Evolutionary conservation across 2,113 vertebrate genomes (phyloP), one percentile per base, ranked within the genome.

Genomic region (Gavialis gangeticus): DNA sequence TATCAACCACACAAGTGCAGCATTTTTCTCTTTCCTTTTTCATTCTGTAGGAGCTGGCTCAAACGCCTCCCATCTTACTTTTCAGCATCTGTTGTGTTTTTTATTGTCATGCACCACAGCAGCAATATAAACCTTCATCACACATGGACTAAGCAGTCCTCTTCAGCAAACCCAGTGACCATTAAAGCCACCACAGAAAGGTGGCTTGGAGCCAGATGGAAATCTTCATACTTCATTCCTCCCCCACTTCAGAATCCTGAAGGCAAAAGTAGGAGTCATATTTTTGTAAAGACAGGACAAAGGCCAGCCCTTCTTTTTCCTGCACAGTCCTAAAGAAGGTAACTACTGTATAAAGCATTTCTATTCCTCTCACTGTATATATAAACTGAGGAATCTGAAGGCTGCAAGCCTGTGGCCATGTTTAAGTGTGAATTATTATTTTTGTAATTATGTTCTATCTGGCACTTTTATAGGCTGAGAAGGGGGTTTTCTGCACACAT

Each of bases 231-330:
- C 67, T 91, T 75, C 46, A 93, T 91, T 94, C 84, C 66, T 64
- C 87, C 56, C 92, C 85, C 92, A 79, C 90, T 94, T 86, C 84
- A 64, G 3, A 54, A 91, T 93, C 87, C 91, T 15, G 88, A 86
- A 77, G 71, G 82, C 77, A 67, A 95, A 95, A 92, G 55, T 88
- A 95, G 94, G 89, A 86, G 89, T 89, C 82, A 15, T 21, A 3
- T 91, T 97, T 95, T 93, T 87, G 95, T 92, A 80, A 86, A 95
- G 94, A 82, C 81, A 79, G 10, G 12, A 89, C 89, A 91, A 89
- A 97, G 92, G n/a, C 59, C 57, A 91, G 88, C 21, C 34, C 11
- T 78, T 88, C 91, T 82, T n/a, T 8, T 55, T 69, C 30, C 71
- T 87, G 79, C 79, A 75, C 12, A 2, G 91, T 96, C 56, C 77